Percentiles rank a stretch among this genome's conserved stretches.
phyloP scores from a whole-genome alignment of 2,797 vertebrate species.

The Garrulus glandarius region DNA sequence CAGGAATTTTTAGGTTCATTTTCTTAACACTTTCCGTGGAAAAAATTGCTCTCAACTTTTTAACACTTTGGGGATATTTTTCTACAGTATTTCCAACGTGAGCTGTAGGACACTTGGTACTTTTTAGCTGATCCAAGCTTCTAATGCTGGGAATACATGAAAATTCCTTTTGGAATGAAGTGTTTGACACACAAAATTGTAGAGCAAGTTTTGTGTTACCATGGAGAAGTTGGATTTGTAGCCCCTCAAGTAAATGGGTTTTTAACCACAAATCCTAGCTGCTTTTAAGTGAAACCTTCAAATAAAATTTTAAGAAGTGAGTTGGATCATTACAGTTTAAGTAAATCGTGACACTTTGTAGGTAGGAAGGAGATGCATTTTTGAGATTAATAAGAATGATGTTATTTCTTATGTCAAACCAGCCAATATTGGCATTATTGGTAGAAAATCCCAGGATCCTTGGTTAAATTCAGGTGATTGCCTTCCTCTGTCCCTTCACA shows the following conservation, averaged over 20 bases:
- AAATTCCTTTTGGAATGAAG: background rate
- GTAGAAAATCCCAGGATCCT: background rate
- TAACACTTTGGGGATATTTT: background rate
- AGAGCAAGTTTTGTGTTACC: background rate
- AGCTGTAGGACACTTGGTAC: background rate
- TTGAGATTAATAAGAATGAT: background rate
- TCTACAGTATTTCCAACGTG: background rate
- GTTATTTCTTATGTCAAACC: background rate
- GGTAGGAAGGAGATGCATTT: background rate
- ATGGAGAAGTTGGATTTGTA: background rate
- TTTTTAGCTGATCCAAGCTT: background rate
- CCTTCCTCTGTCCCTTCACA: background rate
- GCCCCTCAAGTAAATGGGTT: background rate
- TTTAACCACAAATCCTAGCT: background rate
- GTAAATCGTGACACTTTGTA: background rate
- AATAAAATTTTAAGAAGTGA: background rate
- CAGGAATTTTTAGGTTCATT: slow-evolving; percentile 2
- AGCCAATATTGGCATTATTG: background rate
- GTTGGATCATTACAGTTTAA: background rate
- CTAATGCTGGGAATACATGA: background rate
- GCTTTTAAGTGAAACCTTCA: background rate
- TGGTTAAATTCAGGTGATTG: background rate
- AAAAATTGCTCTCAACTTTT: background rate
- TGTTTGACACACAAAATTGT: background rate
- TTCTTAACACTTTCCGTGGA: background rate